Evolutionary conservation across 2,113 vertebrate species (phyloP), one percentile per base, ranked within the genome.

Genomic region (Petrocephalus microphthalmus): DNA sequence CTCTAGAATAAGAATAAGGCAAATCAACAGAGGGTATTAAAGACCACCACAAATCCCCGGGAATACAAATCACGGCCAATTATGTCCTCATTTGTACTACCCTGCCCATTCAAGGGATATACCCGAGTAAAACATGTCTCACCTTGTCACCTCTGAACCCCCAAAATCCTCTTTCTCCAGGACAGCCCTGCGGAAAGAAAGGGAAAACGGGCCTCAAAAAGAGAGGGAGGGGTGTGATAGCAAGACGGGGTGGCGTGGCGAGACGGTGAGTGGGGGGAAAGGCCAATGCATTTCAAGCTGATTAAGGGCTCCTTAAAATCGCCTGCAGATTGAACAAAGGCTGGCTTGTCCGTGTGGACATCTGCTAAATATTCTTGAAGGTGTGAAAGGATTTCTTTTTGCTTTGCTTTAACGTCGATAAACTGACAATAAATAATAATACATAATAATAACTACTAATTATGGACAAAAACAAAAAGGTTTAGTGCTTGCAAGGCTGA

Each of bases 101-200:
- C 81, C 11, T 7, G 84, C 29, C 29, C 25, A 37, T 7, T 17
- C 6, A 6, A 85, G 13, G 52, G 56, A 56, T 2, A 3, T 15
- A 2, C 7, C 5, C 1, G 47, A 45, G 19, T 42, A 7, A 56
- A 17, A 22, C 22, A 11, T 56, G 2, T 90, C 94, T 93, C 92
- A 97, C 97, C 94, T 96, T 96, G 90, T 97, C 94, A 90, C 97
- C 97, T 94, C 97, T 97, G 64, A 96, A 94, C 33, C 97, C 97
- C 87, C 91, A 90, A 87, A 90, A 92, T 3, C 97, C 97, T 47
- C 91, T 91, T 6, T 92, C 94, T 81, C 97, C 97, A 37, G 91
- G 90, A 91, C 95, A 96, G 51, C 97, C 97, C 97, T 98, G 91
- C 29, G 52, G 56, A 89, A 17, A 45, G n/a, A 85, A 90, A 4